Evolutionary conservation across 1,140 invertebrate genomes (phyloP), one percentile per base, ranked within the genome.

Genomic region (Drosophila persimilis): DNA sequence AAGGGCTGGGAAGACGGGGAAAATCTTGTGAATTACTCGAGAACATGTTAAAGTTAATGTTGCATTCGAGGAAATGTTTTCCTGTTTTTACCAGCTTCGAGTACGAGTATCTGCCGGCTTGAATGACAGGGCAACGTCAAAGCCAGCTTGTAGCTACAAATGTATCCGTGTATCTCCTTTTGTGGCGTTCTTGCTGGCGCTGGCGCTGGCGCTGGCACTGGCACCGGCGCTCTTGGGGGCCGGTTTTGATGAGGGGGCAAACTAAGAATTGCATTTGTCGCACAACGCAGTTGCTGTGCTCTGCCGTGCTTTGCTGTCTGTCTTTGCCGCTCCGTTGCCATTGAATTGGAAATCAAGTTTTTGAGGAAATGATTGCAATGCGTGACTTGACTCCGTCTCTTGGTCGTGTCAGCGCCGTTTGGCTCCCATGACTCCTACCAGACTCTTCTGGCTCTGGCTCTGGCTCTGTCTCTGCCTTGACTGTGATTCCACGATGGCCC

Each of bases 141-240:
- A 79, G 69, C 73, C 43, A 80, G 73, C 45, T 78, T 88, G 81
- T 88, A 86, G 77, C 54, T 86, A 77, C 81, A 88, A 88, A 88
- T 86, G 81, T 88, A 86, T 74, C 70, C 77, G 57, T 69, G 54
- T 84, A 64, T 79, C 64, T 74, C 77, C 78, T 73, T 77, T 80
- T 77, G 44, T 63, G 64, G 65, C 55, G 62, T 58, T 62, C 65
- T 72, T 20, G 29, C 31, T 43, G 53, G 58, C 64, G 24, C 24
- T 26, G 24, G 22, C 22, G 4, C 22, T 24, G 24, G 24, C 24
- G 1, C 17, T 17, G 17, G 17, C 17, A 17, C 17, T 17, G 17
- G 15, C 15, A 24, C 4, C 4, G 24, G 24, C 24, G 71, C 74
- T 70, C 75, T 84, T 79, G 63, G 69, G 69, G 77, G 73, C 80